Evolutionary conservation across 2,888 invertebrate species (phyloP), one percentile per base, ranked within the genome.

Genomic region (Caenorhabditis japonica): DNA sequence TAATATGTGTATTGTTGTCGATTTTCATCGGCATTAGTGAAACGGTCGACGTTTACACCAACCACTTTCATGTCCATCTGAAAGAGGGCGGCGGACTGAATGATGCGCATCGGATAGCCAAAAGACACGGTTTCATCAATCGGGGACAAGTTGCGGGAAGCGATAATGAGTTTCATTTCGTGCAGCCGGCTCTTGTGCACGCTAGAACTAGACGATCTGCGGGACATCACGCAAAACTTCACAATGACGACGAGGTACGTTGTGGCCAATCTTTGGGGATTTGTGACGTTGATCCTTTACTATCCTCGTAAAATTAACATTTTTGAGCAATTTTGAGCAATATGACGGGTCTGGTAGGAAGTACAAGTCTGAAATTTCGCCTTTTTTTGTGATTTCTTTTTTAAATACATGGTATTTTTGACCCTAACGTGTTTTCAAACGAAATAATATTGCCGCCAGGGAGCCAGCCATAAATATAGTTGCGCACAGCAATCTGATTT

Each of bases 81-180:
- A 82, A 82, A 84, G 92, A 82, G 61, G 78, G 83, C 69, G 77
- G 83, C 68, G 92, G 91, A 83, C 61, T 78, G 46, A 83, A 82
- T 23, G 78, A 83, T 86, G 97, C 94, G 55, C 92, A 92, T 88
- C 89, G 91, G 81, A 91, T 97, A 78, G 97, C 97, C 73, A 90
- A 91, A 79, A 91, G 93, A 87, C 93, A 95, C 89, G 97, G 97
- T 88, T 97, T 97, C 91, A 92, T 94, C 88, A 95, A 93, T 90
- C 91, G 95, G 83, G 94, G 95, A 88, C 91, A 97, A 97, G 91
- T 97, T 71, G 90, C 95, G 85, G 94, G 94, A 58, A 94, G 94
- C 51, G 92, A 92, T 82, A 92, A 92, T 80, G 95, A 96, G 89
- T 97, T 93, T 90, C 96, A 97, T 89, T 97, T 97, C 90, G 91